Evolutionary conservation across 2,888 invertebrate species (phyloP), one percentile per base, ranked within the genome.

Genomic region (Plebejus anna): DNA sequence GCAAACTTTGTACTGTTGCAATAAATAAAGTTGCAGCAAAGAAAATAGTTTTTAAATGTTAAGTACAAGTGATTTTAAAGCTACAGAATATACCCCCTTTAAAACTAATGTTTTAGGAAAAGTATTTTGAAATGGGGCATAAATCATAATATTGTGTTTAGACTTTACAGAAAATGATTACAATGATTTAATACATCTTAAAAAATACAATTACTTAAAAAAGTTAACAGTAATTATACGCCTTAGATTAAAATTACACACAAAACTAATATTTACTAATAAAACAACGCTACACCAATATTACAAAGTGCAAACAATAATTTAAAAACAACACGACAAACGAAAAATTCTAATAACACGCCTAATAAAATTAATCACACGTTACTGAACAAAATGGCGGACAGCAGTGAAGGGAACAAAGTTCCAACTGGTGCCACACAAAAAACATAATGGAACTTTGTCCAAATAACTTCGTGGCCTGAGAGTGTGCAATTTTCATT

Each of bases 331-430:
- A 66, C 66, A 66, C 66, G 16, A 66, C 71, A 70, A 78, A 77
- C 66, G 32, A 73, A 32, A 73, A 75, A 75, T 86, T 87, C 84
- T 87, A 89, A 89, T 91, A 88, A 88, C 86, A 91, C 88, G 87
- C 86, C 84, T 87, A 88, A 85, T 91, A 89, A 92, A 91, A 87
- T 85, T 88, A 90, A 91, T 92, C 89, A 87, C 84, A 85, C 85
- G 85, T 84, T 84, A 84, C 84, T 85, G 88, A 88, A 86, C 83
- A 85, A 87, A 83, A 85, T 82, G 82, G 82, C 82, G 84, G 75
- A 85, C 82, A 84, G 83, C 83, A 83, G 82, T 81, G 79, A 84
- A 81, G 82, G 82, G 81, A 83, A 88, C 85, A 88, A 85, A 87
- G 88, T 89, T 86, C 86, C 84, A 89, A 87, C 82, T 85, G 81